phyloP scores from a whole-genome alignment of 35 echinoderm and acorn worm genomes.

The Anneissia japonica region DNA sequence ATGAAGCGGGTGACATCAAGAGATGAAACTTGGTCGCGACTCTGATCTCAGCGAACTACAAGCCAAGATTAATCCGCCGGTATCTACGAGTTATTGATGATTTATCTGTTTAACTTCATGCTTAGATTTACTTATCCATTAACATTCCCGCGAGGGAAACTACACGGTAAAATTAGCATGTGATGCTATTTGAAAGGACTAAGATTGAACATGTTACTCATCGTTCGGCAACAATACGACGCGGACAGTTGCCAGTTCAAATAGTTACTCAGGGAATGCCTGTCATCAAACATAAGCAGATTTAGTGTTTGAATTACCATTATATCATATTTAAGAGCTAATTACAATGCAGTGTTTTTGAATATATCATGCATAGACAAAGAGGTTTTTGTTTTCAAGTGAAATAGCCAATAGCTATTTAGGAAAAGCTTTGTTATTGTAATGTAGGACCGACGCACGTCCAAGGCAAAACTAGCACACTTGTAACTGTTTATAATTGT shows the following conservation, averaged over 20 bases:
- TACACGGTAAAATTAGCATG: not conserved
- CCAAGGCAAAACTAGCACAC: too few species aligned
- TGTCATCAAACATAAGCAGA: not conserved
- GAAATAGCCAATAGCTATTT: not conserved
- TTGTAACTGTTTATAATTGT: too few species aligned
- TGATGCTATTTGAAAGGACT: not conserved
- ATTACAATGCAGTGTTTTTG: not conserved
- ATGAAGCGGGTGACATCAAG: not conserved
- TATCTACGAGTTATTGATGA: not conserved
- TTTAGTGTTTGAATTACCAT: not conserved
- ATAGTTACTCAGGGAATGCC: not conserved
- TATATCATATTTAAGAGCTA: not conserved
- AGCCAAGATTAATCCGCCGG: not conserved
- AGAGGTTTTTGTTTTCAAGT: not conserved
- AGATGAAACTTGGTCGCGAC: not conserved
- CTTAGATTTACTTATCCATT: not conserved
- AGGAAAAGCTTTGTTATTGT: not conserved
- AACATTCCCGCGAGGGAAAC: not conserved
- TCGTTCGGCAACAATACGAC: not conserved
- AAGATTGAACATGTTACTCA: not conserved
- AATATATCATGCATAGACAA: not conserved
- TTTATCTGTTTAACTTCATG: not conserved
- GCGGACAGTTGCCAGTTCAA: not conserved
- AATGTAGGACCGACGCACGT: not conserved
- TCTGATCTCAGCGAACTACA: not conserved